Evolutionary conservation across 2,888 invertebrate genomes (phyloP), one percentile per base, ranked within the genome.

Genomic region (Syrista parreyssii): DNA sequence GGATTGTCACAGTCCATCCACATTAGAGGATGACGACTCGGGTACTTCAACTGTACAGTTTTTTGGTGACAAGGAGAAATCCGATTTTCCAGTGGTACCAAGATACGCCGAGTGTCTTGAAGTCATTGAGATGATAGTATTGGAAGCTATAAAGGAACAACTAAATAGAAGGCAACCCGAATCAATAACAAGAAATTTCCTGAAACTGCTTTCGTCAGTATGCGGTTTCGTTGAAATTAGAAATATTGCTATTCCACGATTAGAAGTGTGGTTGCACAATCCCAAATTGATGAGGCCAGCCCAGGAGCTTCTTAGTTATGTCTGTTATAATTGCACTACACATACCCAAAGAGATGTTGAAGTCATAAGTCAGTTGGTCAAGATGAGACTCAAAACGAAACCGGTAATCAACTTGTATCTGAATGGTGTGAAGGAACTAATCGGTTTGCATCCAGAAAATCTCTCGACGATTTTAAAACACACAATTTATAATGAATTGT

Each of bases 261-360:
- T 99, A 32, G 99, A 99, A 91, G 94, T 96, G 85, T 99, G 98
- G 98, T 93, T 99, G 79, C 98, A 98, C 91, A 98, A 98, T 90
- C 98, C 98, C 80, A 99, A 99, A 93, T 92, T 98, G 76, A 96
- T 97, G 93, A 95, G 97, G 86, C 95, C 96, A 33, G 98, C 98
- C 0, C 98, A 98, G 91, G 99, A 99, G 92, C 92, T 99, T 76
- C 92, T 99, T 35, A 96, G 98, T 77, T 96, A 97, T 86, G 94
- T 99, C 83, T 98, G 98, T 90, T 95, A 96, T 85, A 99, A 99
- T 92, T 97, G 98, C 84, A 96, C 95, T 31, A 93, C 94, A 9
- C 94, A 93, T 83, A 94, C 94, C 11, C 93, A 94, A 82, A 91
- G 92, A 76, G 96, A 96, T 86, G 91, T 94, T 36, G 96, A 96